Evolutionary conservation across 30 jellyfish, hydroid and myxozoan species (phyloP), one percentile per base, ranked within the genome.

Genomic region (Cassiopea xamachana): DNA sequence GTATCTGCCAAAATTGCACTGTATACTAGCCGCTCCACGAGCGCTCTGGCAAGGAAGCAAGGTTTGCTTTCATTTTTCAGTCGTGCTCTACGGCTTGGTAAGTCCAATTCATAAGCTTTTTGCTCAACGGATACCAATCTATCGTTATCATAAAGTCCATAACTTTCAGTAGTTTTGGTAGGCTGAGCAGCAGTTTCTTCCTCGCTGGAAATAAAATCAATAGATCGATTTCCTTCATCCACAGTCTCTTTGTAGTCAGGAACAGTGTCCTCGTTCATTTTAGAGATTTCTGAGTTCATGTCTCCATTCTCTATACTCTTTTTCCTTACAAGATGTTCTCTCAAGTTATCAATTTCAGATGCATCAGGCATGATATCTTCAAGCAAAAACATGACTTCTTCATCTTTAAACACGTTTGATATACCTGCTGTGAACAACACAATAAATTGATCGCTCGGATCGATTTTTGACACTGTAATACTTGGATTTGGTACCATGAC

Each of bases 291-390:
- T 1, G 7, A 77, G 51, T 46, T 60, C n/a, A 5, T 44, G 3
- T 46, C n/a, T 13, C 1, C 45, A 7, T 44, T 47, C 68, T 68
- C 58, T 7, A 50, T 58, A 7, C 17, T 77, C 14, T 18, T 48
- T 49, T 47, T 46, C 7, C 51, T 8, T 83, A 48, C 77, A 60
- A 69, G 61, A 69, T 90, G 97, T 47, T 61, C 73, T 81, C 89
- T 55, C 14, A 90, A 61, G 68, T n/a, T 69, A 0, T 75, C 92
- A 77, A 90, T 67, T 58, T 82, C 92, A 14, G 97, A 58, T 1
- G 58, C 44, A 44, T 88, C 95, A 46, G 92, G 97, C 86, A 83
- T 79, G 49, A 90, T 82, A 90, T 90, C 97, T 82, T 90, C 97
- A 6, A 90, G 75, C 82, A 90, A 81, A 44, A 90, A 75, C 92